Conservation (phyloP, 1,140 invertebrate genomes). For the Vollenhovia emeryi region DNA sequence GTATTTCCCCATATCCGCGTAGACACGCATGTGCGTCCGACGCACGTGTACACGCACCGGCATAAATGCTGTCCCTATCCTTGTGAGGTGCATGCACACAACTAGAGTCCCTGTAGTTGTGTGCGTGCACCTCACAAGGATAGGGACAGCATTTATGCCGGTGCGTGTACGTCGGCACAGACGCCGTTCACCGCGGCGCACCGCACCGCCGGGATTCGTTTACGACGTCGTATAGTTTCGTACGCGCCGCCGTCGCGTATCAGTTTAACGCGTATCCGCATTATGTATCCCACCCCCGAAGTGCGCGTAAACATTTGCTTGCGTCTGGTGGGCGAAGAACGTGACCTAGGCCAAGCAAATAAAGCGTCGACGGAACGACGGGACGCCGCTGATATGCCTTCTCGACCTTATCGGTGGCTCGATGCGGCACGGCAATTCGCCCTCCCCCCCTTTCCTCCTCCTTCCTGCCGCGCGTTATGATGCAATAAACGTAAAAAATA, state of each 20-base stretch:
- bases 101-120: no score
- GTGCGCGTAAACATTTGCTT: slow-evolving; percentile 27
- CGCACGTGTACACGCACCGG: slow-evolving; percentile 36
- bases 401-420: slow-evolving; percentile 16
- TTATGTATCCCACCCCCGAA: slow-evolving; percentile 16
- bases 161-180: background rate
- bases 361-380: background rate
- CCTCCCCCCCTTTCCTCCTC: background rate
- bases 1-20: background rate
- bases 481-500: slow-evolving; percentile 6
- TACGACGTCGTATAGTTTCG: slow-evolving; percentile 57
- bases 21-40: slow-evolving; percentile 49
- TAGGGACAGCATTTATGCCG: no score
- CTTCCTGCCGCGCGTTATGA: background rate
- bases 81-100: no score
- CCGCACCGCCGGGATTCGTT: slow-evolving; percentile 55
- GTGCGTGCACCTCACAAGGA: no score
- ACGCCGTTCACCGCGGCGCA: slow-evolving; percentile 52
- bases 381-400: background rate
- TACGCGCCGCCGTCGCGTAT: slow-evolving; percentile 61
- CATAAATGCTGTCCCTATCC: no score
- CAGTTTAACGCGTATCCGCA: slow-evolving; percentile 62
- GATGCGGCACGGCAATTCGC: background rate
- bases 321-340: slow-evolving; percentile 30
- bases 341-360: slow-evolving; percentile 1